phyloP scores from a whole-genome alignment of 1,140 invertebrate species.

The Pararge aegeria region DNA sequence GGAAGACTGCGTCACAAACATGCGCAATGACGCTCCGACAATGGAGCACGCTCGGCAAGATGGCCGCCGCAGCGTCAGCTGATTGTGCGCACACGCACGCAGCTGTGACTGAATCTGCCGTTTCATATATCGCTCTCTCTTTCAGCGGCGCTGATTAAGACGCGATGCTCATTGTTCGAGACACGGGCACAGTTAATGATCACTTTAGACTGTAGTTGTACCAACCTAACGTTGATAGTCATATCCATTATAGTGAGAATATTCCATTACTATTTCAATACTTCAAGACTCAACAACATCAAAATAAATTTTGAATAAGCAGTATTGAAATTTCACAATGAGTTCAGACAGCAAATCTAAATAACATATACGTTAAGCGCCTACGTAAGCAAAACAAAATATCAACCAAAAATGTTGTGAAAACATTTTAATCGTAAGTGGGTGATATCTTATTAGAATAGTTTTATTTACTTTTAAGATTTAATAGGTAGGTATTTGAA shows the following conservation, averaged over 20 bases:
- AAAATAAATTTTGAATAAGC: not conserved
- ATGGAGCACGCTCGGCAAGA: conserved; percentile 66
- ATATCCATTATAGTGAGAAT: not conserved
- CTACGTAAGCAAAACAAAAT: too few species aligned
- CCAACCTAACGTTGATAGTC: not conserved
- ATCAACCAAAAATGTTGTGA: too few species aligned
- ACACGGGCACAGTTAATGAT: conserved; percentile 3
- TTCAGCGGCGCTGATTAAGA: conserved; percentile 44
- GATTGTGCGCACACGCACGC: conserved; percentile 61
- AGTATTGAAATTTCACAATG: too few species aligned
- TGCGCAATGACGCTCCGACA: conserved; percentile 69
- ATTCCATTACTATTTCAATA: not conserved
- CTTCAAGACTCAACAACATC: not conserved
- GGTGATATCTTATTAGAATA: too few species aligned
- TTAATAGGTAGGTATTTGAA: too few species aligned
- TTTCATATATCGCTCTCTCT: conserved; percentile 61
- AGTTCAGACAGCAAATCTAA: too few species aligned
- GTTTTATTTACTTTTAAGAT: too few species aligned
- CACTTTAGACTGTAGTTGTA: not conserved
- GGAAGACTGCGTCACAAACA: conserved; percentile 64
- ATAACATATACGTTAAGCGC: too few species aligned
- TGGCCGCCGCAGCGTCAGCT: conserved; percentile 74
- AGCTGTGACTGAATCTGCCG: conserved; percentile 35
- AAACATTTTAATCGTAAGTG: too few species aligned
- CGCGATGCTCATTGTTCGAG: conserved; percentile 20